Evolutionary conservation across 2,113 vertebrate genomes (phyloP).

Genomic region (Mobula birostris): DNA sequence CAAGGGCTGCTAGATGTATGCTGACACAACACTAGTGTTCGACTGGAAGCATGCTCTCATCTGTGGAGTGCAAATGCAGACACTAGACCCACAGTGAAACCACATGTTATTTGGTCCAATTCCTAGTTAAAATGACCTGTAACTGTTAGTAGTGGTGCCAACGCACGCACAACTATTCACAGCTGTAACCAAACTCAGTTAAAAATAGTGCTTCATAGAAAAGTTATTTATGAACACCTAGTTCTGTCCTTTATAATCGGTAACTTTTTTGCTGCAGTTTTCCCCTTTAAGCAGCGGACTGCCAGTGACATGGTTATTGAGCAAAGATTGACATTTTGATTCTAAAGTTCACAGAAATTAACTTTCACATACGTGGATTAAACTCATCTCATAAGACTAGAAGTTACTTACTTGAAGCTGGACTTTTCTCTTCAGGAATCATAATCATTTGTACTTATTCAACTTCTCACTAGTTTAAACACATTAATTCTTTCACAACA

Average conservation of each 20-base stretch:
- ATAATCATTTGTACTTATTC: not conserved
- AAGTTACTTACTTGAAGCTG: not conserved
- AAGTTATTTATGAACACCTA: constrained; percentile 26
- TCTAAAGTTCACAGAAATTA: not conserved
- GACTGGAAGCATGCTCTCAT: not conserved
- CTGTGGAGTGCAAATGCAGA: not conserved
- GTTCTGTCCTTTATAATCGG: not conserved
- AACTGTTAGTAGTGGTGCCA: constrained; percentile 29
- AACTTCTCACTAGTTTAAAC: not conserved
- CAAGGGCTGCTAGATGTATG: not conserved
- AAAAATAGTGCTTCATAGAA: constrained; percentile 21
- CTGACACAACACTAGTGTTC: not conserved
- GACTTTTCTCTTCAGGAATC: not conserved
- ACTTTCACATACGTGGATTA: not conserved
- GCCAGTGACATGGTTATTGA: not conserved
- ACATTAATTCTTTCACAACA: not conserved
- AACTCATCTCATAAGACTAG: not conserved
- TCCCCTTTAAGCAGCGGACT: not conserved
- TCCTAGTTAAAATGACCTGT: constrained; percentile 18
- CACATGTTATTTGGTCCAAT: not conserved
- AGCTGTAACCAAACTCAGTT: constrained; percentile 34
- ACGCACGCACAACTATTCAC: constrained; percentile 22
- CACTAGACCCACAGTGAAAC: constrained; percentile 15
- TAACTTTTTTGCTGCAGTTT: not conserved
- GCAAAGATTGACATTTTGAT: not conserved